These are phyloP conservation scores for Peromyscus eremicus DNA, from an alignment of 2,797 vertebrate genomes.

Conservation along the genomic window DNA sequence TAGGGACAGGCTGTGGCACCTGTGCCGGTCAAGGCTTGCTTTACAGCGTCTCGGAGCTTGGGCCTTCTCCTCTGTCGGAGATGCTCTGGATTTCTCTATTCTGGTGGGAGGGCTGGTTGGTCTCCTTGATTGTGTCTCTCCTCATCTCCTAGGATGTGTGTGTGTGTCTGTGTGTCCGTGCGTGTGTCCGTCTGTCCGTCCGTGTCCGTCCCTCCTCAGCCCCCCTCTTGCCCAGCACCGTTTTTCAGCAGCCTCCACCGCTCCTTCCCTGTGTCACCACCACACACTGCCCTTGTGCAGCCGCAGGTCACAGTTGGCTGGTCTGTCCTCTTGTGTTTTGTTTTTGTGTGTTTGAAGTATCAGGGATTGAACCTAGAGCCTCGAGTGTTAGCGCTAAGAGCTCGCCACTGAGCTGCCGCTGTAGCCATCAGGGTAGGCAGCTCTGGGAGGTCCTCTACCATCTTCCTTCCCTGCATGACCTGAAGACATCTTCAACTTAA, in stretches of 20 bases:
- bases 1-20: rapidly evolving
- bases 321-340: neutral
- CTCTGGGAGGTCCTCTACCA: neutral
- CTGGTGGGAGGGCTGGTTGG: neutral
- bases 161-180: too few species aligned
- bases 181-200: too few species aligned
- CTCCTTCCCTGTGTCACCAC: rapidly evolving
- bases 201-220: too few species aligned
- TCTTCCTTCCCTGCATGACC: neutral
- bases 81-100: neutral
- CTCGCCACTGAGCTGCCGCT: neutral
- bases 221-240: rapidly evolving
- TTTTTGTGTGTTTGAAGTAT: neutral
- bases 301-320: neutral
- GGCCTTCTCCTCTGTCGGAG: too few species aligned
- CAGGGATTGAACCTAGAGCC: neutral
- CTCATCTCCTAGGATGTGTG: neutral
- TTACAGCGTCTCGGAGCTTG: rapidly evolving
- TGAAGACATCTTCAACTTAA: neutral
- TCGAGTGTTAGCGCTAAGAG: neutral
- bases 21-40: neutral
- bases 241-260: rapidly evolving
- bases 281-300: neutral
- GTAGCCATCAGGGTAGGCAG: neutral
- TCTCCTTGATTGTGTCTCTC: neutral